These are phyloP conservation scores for Neodiprion lecontei DNA, from an alignment of 1,140 invertebrate species.

Conservation along the genomic window DNA sequence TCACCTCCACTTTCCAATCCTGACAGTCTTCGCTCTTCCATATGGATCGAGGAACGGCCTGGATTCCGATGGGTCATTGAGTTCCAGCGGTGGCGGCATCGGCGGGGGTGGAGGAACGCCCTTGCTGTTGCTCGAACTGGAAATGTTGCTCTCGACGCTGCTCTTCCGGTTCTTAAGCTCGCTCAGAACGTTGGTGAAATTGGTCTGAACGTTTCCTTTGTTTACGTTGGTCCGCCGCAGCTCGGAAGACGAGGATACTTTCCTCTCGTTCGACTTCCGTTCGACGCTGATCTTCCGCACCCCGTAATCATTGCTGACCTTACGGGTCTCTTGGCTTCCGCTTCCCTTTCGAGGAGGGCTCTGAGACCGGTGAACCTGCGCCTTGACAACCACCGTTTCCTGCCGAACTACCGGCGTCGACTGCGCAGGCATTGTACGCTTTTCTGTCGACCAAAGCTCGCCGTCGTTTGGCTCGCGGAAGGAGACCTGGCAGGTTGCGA, in stretches of 20 bases:
- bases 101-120: conserved; percentile 80
- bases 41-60: conserved; percentile 89
- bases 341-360: conserved; percentile 52
- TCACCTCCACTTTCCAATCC: conserved; percentile 88
- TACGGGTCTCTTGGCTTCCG: conserved; percentile 39
- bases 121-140: conserved; percentile 57
- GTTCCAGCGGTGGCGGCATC: conserved; percentile 81
- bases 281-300: conserved; percentile 51
- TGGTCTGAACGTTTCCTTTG: conserved; percentile 58
- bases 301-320: conserved; percentile 49
- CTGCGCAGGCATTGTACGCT: conserved; percentile 35
- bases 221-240: conserved; percentile 45
- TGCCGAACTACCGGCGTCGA: conserved; percentile 45
- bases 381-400: conserved; percentile 58
- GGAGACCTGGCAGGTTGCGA: conserved; percentile 34
- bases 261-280: conserved; percentile 41
- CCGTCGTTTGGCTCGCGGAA: conserved; percentile 49
- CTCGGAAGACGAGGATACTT: conserved; percentile 36
- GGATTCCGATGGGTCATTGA: conserved; percentile 77
- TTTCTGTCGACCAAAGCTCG: conserved; percentile 49
- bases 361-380: conserved; percentile 61
- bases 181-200: conserved; percentile 65
- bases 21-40: conserved; percentile 90
- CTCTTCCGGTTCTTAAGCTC: conserved; percentile 68
- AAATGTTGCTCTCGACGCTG: conserved; percentile 66